Evolutionary conservation across 2,888 invertebrate genomes (phyloP).

Genomic region (Macropis europaea): DNA sequence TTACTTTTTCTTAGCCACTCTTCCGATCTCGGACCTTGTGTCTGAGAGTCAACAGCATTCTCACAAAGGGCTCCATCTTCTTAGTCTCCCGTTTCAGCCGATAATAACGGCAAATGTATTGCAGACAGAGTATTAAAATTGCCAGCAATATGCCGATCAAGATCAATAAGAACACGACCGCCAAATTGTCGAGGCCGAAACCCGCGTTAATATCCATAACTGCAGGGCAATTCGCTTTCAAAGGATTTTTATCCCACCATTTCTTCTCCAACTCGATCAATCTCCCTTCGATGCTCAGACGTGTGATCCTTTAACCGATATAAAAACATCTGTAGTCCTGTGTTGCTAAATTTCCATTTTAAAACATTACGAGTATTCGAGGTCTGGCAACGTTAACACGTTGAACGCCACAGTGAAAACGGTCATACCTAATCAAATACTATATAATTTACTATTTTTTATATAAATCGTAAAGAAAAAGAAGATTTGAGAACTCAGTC

Average conservation of each 20-base stretch:
- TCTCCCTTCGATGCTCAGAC: constrained; percentile 92
- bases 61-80: neutral
- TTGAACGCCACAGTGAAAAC: too few species aligned
- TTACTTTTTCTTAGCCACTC: too few species aligned
- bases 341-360: neutral
- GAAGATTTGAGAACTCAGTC: too few species aligned
- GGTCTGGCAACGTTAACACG: too few species aligned
- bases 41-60: neutral
- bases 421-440: too few species aligned
- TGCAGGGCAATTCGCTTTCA: constrained; percentile 88
- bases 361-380: too few species aligned
- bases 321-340: too few species aligned
- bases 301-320: constrained; percentile 88
- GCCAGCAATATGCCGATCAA: neutral
- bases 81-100: neutral
- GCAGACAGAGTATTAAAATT: constrained; percentile 3
- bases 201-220: constrained; percentile 96
- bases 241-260: constrained; percentile 96
- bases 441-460: too few species aligned
- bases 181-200: constrained; percentile 96
- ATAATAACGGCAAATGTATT: constrained; percentile 4
- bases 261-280: constrained; percentile 94
- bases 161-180: constrained; percentile 96
- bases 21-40: neutral
- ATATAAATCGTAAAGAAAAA: too few species aligned